These are phyloP conservation scores for Perca flavescens DNA, from an alignment of 2,113 vertebrate species.

Conservation along the genomic window DNA sequence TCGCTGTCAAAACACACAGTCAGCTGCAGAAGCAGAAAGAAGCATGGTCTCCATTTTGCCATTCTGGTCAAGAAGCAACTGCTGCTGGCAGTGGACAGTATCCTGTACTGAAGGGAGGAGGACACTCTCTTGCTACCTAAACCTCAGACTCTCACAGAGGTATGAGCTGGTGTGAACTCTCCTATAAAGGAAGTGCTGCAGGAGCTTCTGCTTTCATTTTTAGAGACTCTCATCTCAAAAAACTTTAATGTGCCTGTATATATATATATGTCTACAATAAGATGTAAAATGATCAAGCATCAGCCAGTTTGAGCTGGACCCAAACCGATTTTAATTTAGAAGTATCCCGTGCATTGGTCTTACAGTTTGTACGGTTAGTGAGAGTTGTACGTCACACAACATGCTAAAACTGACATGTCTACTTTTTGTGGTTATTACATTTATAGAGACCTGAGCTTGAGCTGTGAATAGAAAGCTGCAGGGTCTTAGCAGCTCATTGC, in stretches of 20 bases:
- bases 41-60: not conserved
- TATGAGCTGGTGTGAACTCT: not conserved
- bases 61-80: not conserved
- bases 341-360: not conserved
- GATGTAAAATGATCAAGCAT: not conserved
- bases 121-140: not conserved
- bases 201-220: not conserved
- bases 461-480: not conserved
- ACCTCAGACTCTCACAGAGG: not conserved
- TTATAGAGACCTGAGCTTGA: not conserved
- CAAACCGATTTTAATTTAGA: not conserved
- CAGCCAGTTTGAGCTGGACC: not conserved
- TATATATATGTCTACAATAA: too few relatives aligned
- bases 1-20: accelerated
- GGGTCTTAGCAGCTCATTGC: not conserved
- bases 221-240: not conserved
- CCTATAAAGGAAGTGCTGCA: not conserved
- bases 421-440: not conserved
- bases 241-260: too few relatives aligned
- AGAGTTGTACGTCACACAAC: not conserved
- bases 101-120: not conserved
- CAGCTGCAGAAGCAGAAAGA: slow-evolving; percentile 26
- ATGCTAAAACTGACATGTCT: not conserved
- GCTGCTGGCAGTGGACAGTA: accelerated
- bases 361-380: not conserved